phyloP scores from a whole-genome alignment of 2,888 invertebrate genomes.

The Ennomos erosarius region DNA sequence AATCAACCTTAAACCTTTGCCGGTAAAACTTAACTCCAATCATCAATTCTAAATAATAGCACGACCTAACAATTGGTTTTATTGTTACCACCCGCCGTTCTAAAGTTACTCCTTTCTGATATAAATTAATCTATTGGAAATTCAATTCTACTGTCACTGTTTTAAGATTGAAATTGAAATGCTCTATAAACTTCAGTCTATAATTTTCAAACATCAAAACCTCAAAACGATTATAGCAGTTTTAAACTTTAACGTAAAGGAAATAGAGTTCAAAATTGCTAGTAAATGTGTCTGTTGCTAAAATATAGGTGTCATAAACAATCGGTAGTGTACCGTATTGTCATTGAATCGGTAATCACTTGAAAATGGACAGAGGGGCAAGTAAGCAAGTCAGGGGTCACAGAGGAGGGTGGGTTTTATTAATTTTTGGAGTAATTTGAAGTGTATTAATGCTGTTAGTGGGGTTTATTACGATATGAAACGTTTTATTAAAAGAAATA shows the following conservation, averaged over 20 bases:
- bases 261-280: slow-evolving; percentile 19
- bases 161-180: slow-evolving; percentile 44
- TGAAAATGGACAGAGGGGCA: slow-evolving; percentile 51
- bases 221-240: slow-evolving; percentile 16
- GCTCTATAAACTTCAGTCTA: background rate
- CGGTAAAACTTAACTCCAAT: slow-evolving; percentile 51
- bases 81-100: slow-evolving; percentile 82
- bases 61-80: slow-evolving; percentile 69
- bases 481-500: no score
- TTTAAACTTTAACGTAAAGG: slow-evolving; percentile 32
- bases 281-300: slow-evolving; percentile 48
- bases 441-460: slow-evolving; percentile 42
- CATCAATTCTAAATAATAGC: slow-evolving; percentile 52
- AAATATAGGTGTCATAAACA: slow-evolving; percentile 73
- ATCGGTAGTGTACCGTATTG: slow-evolving; percentile 60
- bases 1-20: slow-evolving; percentile 45
- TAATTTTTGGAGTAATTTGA: slow-evolving; percentile 58
- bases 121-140: slow-evolving; percentile 34
- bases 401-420: slow-evolving; percentile 61
- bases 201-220: slow-evolving; percentile 3
- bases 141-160: slow-evolving; percentile 38
- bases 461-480: slow-evolving; percentile 22
- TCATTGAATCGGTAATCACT: slow-evolving; percentile 63
- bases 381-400: slow-evolving; percentile 51
- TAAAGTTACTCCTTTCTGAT: slow-evolving; percentile 57